These are phyloP conservation scores for Gobiocypris rarus DNA, from an alignment of 2,113 vertebrate genomes.

Conservation along the genomic window DNA sequence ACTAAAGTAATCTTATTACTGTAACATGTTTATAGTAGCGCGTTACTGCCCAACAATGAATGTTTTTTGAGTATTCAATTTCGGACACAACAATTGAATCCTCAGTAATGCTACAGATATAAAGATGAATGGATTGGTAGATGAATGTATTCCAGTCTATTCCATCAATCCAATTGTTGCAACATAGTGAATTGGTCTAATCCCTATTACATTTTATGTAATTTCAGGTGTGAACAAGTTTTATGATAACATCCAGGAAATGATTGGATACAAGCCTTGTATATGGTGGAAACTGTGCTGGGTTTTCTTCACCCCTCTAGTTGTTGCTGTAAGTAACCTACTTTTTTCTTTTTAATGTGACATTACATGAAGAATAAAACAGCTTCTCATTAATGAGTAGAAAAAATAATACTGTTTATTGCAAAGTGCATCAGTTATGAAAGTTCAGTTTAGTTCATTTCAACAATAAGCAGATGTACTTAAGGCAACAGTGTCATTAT, in stretches of 20 bases:
- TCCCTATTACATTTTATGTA: not conserved
- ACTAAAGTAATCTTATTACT: no score
- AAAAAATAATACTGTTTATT: not conserved
- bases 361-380: not conserved
- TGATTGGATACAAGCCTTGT: slow-evolving; percentile 96
- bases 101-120: not conserved
- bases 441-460: not conserved
- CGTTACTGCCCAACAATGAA: no score
- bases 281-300: slow-evolving; percentile 99
- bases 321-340: slow-evolving; percentile 88
- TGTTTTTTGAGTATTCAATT: no score
- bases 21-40: no score
- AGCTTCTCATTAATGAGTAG: not conserved
- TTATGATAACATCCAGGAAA: slow-evolving; percentile 98
- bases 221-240: slow-evolving; percentile 94
- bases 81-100: not conserved
- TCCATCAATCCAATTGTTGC: not conserved
- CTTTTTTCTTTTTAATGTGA: not conserved
- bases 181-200: not conserved
- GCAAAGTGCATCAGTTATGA: not conserved
- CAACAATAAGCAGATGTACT: not conserved
- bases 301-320: slow-evolving; percentile 95
- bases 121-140: not conserved
- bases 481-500: not conserved
- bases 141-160: not conserved